Conservation (phyloP, 1,140 invertebrate species). For the Penaeus chinensis region DNA sequence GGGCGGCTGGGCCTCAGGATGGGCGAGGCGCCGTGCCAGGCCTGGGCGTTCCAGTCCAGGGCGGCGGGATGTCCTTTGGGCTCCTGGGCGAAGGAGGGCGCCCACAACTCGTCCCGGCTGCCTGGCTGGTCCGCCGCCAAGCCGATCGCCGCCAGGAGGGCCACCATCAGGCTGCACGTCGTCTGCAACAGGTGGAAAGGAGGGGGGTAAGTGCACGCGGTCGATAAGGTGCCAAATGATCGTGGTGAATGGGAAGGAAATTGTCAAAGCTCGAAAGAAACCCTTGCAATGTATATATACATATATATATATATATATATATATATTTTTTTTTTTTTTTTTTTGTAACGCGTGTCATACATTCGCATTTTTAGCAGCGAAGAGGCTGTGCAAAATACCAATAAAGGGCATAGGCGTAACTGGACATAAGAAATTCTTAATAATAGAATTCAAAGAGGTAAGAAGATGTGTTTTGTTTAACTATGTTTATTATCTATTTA, state of each 20-base stretch:
- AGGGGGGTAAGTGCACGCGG: neutral
- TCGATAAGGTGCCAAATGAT: neutral
- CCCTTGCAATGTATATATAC: too few relatives aligned
- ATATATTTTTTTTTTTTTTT: too few relatives aligned
- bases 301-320: too few relatives aligned
- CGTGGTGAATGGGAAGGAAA: neutral
- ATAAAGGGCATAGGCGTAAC: too few relatives aligned
- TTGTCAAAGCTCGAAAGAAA: too few relatives aligned
- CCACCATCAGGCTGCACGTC: conserved; percentile 24
- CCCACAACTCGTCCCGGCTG: neutral
- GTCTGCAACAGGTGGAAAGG: conserved; percentile 3
- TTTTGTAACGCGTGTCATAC: too few relatives aligned
- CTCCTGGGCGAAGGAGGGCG: neutral
- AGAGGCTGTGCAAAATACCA: too few relatives aligned
- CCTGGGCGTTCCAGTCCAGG: neutral
- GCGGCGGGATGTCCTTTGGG: neutral
- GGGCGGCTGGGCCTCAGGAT: neutral
- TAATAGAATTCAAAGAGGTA: too few relatives aligned
- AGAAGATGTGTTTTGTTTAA: too few relatives aligned
- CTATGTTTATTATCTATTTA: too few relatives aligned
- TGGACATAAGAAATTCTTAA: too few relatives aligned
- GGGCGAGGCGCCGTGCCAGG: conserved; percentile 6
- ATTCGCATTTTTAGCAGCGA: too few relatives aligned
- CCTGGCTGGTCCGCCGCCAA: conserved; percentile 32
- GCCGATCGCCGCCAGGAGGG: conserved; percentile 25